Evolutionary conservation across 2,797 vertebrate genomes (phyloP).

Genomic region (Danio jaintianensis): DNA sequence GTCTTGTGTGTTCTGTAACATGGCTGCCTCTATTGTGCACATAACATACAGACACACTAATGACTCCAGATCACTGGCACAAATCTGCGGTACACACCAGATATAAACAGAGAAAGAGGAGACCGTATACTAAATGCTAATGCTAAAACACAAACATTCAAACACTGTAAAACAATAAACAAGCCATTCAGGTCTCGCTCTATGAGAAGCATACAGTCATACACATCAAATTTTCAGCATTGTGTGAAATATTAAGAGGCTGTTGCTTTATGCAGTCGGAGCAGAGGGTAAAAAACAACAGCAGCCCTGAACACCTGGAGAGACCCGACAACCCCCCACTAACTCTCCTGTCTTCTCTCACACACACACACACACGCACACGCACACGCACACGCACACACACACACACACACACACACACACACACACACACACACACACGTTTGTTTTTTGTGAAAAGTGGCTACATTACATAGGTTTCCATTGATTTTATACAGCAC

Average conservation of each 20-base stretch:
- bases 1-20: conserved; percentile 14
- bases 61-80: conserved; percentile 51
- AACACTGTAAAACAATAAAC: conserved; percentile 15
- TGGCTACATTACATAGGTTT: no score
- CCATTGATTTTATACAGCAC: no score
- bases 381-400: neutral
- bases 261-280: conserved; percentile 66
- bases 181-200: neutral
- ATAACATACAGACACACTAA: conserved; percentile 21
- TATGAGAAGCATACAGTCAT: conserved; percentile 39
- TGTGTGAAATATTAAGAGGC: conserved; percentile 78
- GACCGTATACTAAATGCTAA: neutral
- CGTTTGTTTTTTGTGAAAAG: no score
- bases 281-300: conserved; percentile 65
- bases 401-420: conserved; percentile 9
- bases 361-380: neutral
- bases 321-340: conserved; percentile 34
- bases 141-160: conserved; percentile 39
- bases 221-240: conserved; percentile 74
- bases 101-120: neutral
- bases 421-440: conserved; percentile 2
- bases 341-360: conserved; percentile 2
- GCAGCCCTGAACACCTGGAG: conserved; percentile 50
- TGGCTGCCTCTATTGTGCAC: conserved; percentile 5
- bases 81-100: conserved; percentile 50